phyloP scores from a whole-genome alignment of 2,797 vertebrate species.

The Myotis findleyi region DNA sequence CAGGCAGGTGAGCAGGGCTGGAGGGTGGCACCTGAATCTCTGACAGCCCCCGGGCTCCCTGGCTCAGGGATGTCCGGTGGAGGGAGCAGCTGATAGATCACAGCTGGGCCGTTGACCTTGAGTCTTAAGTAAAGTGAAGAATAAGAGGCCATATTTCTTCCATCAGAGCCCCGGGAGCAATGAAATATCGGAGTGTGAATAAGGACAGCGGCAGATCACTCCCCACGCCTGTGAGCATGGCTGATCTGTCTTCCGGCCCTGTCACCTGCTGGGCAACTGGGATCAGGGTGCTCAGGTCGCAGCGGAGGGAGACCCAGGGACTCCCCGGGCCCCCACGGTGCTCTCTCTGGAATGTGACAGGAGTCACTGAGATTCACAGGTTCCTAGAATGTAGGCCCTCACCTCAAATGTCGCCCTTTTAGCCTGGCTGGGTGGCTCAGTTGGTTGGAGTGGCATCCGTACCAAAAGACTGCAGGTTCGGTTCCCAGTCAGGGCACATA shows the following conservation, averaged over 20 bases:
- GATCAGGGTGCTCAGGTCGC: neutral
- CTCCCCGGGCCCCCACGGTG: neutral
- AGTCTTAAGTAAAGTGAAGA: constrained; percentile 72
- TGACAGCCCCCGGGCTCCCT: constrained; percentile 21
- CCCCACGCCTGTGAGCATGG: neutral
- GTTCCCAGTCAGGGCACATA: neutral
- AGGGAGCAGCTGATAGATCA: constrained; percentile 67
- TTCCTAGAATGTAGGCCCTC: neutral
- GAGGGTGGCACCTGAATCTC: constrained; percentile 67
- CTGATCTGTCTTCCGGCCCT: constrained; percentile 3
- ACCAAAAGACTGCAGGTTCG: neutral
- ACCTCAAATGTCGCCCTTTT: neutral
- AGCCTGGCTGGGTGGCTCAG: neutral
- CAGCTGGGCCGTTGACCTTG: constrained; percentile 78
- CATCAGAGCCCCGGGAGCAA: constrained; percentile 14
- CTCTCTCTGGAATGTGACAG: neutral
- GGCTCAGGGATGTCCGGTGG: neutral
- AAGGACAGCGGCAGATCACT: constrained; percentile 38
- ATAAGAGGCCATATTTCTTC: constrained; percentile 81
- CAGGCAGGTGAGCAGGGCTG: neutral
- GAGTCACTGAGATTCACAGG: neutral
- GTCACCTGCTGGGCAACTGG: neutral
- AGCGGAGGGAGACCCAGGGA: neutral
- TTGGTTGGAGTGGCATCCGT: neutral
- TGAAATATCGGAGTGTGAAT: constrained; percentile 61